These are phyloP conservation scores for Cyrtodaria siliqua DNA, from an alignment of 2,888 invertebrate species.

Conservation along the genomic window DNA sequence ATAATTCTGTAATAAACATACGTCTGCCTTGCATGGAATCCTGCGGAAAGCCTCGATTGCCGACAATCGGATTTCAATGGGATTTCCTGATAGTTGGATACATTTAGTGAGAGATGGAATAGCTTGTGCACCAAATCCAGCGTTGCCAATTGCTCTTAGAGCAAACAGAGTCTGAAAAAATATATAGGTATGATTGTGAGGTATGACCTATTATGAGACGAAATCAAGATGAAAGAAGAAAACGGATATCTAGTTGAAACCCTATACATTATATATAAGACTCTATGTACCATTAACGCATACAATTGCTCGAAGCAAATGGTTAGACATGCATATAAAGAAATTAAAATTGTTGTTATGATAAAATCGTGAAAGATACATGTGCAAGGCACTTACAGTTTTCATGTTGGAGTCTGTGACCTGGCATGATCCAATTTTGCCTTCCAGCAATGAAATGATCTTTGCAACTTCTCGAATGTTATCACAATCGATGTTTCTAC, in stretches of 20 bases:
- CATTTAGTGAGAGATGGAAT: constrained; percentile 78
- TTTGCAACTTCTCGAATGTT: constrained; percentile 80
- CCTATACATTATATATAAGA: no score
- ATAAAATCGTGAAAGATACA: no score
- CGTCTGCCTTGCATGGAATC: constrained; percentile 89
- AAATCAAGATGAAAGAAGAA: neutral
- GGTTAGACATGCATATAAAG: no score
- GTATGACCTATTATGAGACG: neutral
- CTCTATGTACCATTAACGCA: no score
- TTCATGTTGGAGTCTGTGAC: constrained; percentile 60
- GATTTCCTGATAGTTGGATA: constrained; percentile 87
- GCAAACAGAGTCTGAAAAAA: constrained; percentile 88
- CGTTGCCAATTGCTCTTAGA: constrained; percentile 95
- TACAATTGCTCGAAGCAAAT: no score
- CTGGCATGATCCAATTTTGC: constrained; percentile 70
- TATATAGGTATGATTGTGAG: neutral
- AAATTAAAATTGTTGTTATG: no score
- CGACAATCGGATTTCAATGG: constrained; percentile 91
- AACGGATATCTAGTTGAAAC: no score
- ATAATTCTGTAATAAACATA: constrained; percentile 70
- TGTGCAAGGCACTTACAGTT: constrained; percentile 42
- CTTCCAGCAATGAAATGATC: constrained; percentile 75
- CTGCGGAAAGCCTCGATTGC: constrained; percentile 92
- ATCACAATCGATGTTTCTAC: constrained; percentile 87
- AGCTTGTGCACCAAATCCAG: constrained; percentile 89